A percentile compares a stretch with the other conserved stretches of the same genome.
Evolutionary conservation across 2,113 vertebrate species (phyloP).

Genomic region (Pseudopipra pipra): DNA sequence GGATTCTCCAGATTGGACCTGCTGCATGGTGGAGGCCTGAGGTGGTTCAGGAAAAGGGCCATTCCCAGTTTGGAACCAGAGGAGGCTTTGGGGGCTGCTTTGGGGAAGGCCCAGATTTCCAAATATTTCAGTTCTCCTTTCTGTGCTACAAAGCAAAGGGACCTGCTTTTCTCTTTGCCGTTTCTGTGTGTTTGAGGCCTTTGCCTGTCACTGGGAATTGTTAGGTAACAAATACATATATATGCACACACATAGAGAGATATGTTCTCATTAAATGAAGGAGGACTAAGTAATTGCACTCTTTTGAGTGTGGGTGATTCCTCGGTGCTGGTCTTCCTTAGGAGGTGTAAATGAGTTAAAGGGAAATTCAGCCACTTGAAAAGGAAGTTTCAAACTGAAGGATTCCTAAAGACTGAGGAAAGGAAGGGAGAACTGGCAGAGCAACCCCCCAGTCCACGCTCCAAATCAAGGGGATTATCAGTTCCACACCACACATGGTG

Average conservation of each 20-base stretch:
- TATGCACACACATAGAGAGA: fast-evolving
- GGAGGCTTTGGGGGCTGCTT: background rate
- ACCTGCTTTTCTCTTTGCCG: background rate
- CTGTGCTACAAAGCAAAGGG: background rate
- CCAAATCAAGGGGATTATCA: background rate
- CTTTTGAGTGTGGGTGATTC: background rate
- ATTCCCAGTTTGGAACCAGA: background rate
- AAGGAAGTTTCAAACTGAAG: background rate
- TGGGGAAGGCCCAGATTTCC: background rate
- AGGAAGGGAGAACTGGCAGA: background rate
- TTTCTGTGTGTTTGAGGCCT: background rate
- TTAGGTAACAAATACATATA: background rate
- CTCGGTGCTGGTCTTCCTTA: background rate
- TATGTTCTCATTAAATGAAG: background rate
- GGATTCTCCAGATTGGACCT: background rate
- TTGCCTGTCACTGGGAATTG: background rate
- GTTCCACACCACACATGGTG: background rate
- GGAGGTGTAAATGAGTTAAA: background rate
- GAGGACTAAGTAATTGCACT: background rate
- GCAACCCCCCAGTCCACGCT: background rate
- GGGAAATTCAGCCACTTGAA: background rate
- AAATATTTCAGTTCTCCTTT: background rate
- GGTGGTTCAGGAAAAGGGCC: background rate
- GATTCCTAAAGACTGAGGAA: background rate
- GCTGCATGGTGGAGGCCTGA: background rate